These are phyloP conservation scores for Cassiopea xamachana DNA, from an alignment of 30 jellyfish, hydroid and myxozoan genomes.

Conservation along the genomic window DNA sequence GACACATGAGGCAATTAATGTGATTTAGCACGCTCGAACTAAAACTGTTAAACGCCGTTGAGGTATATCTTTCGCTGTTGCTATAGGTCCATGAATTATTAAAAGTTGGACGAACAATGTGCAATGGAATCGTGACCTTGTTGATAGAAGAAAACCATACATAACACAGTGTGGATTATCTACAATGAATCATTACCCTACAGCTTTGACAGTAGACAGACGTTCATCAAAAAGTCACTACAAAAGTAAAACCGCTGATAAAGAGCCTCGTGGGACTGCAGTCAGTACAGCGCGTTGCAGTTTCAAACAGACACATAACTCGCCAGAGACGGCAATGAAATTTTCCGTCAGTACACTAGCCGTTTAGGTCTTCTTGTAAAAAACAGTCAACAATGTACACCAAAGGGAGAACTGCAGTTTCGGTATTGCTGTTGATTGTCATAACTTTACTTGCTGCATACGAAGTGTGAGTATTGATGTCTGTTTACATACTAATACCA, in stretches of 20 bases:
- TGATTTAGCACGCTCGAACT: no score
- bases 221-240: not conserved
- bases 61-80: no score
- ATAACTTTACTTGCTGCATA: not conserved
- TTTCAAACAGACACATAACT: not conserved
- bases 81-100: no score
- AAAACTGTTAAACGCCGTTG: no score
- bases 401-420: not conserved
- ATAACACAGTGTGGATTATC: not conserved
- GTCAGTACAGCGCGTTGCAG: not conserved
- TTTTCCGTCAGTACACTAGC: not conserved
- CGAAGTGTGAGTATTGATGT: not conserved
- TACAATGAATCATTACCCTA: no score
- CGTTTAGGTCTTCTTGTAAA: not conserved
- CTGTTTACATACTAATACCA: not conserved
- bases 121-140: not conserved
- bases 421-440: not conserved
- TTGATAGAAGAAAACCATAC: not conserved
- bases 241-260: not conserved
- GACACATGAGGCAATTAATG: no score
- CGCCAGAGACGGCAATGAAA: not conserved
- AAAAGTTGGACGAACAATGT: no score
- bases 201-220: not conserved
- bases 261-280: not conserved
- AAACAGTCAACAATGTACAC: not conserved